Percentiles rank a stretch among this genome's conserved stretches.
Conservation (phyloP, 2,888 invertebrate species). For the Ametastegia equiseti region DNA sequence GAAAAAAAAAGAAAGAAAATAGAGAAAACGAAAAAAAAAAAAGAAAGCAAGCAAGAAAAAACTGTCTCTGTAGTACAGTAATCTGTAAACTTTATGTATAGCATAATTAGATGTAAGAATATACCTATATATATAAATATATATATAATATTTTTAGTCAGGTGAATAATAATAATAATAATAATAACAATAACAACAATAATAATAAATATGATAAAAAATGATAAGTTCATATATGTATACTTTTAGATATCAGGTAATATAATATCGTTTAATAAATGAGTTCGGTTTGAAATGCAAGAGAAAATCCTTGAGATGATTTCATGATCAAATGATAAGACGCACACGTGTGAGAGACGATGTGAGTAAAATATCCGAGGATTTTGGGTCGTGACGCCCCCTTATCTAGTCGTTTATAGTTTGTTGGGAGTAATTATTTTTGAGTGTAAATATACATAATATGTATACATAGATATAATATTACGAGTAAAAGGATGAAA, state of each 20-base stretch:
- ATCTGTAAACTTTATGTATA: background rate
- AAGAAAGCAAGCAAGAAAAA: too few relatives aligned
- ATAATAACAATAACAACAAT: too few relatives aligned
- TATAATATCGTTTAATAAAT: constrained; percentile 25
- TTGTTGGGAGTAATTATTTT: constrained; percentile 42
- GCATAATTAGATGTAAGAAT: constrained; percentile 33
- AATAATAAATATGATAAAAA: background rate
- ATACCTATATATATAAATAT: too few relatives aligned
- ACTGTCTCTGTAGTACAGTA: too few relatives aligned
- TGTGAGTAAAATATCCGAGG: background rate
- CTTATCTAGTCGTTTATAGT: constrained; percentile 46
- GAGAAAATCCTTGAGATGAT: background rate
- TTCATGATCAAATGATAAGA: too few relatives aligned
- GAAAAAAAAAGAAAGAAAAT: too few relatives aligned
- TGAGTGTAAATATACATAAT: constrained; percentile 15
- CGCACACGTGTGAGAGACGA: too few relatives aligned
- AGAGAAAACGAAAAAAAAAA: too few relatives aligned
- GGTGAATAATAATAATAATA: too few relatives aligned
- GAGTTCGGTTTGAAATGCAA: constrained; percentile 2
- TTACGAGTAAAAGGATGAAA: background rate
- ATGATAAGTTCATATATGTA: background rate
- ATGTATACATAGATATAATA: background rate
- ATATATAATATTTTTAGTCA: constrained; percentile 6
- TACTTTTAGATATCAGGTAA: constrained; percentile 17
- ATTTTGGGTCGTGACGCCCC: constrained; percentile 27